Base-by-base conservation (phyloP, 2,888 invertebrate species). In the Drosophila subsilvestris region DNA sequence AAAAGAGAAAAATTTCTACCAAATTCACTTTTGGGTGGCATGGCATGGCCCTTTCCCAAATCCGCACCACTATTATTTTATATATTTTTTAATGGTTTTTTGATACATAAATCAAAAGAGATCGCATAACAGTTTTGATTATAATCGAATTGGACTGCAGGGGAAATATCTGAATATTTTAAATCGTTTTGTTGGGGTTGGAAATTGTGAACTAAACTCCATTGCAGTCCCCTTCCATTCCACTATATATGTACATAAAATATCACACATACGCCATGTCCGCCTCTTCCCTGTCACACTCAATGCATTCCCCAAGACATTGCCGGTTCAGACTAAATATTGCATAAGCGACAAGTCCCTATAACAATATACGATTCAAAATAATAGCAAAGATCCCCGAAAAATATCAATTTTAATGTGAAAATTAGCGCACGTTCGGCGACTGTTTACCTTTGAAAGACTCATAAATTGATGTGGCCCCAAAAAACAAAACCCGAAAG, bases 391-490 rank as follows among this genome's bases (percentile, higher is more conserved):
- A 63, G 63, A 43, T 54, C 8, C 54, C 54, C n/a, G n/a, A 47
- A 62, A 48, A 18, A 59, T 71, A 77, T 75, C 75, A 66, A 63
- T 51, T 58, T 65, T 29, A 48, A 71, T 66, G 68, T 71, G 50
- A 54, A 80, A 77, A 77, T 75, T 78, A 72, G 74, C 56, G 78
- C 80, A 84, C 81, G 79, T 73, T 71, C 54, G 70, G 44, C 54
- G 71, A 73, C 56, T 68, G 55, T 66, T 72, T 69, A 74, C 53
- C 53, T 69, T 74, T 69, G 72, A 69, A 69, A 80, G 75, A 67
- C 59, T 68, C 76, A 79, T 79, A 83, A 83, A 78, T 75, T 74
- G 73, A 81, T 76, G 79, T 58, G 65, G 62, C 54, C 63, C 72
- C 48, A 43, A 54, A 72, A 63, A 58, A 55, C 74, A 62, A 59